Percentiles rank a stretch among this genome's conserved stretches.
These are phyloP conservation scores for Ailuropoda melanoleuca DNA, from an alignment of 2,113 vertebrate genomes.

Conservation along the genomic window DNA sequence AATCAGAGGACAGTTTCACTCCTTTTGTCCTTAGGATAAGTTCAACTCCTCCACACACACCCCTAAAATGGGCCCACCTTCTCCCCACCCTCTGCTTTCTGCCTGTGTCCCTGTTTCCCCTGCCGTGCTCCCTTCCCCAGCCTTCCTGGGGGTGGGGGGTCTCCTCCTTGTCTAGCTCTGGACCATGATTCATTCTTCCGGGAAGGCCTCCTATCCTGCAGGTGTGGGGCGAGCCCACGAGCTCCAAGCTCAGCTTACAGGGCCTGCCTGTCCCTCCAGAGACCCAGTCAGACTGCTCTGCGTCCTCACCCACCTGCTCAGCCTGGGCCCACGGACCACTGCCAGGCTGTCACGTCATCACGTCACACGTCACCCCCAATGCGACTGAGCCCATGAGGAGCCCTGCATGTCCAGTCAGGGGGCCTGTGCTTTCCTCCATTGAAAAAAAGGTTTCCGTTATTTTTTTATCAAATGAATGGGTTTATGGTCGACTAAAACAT, in stretches of 20 bases:
- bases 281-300: accelerated
- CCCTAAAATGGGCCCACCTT: neutral
- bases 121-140: neutral
- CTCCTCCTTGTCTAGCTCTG: neutral
- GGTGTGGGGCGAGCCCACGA: neutral
- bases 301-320: neutral
- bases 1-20: neutral
- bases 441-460: neutral
- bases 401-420: neutral
- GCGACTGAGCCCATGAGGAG: accelerated
- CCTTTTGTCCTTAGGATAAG: neutral
- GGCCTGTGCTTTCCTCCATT: neutral
- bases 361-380: neutral
- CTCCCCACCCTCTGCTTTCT: neutral
- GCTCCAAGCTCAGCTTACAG: accelerated
- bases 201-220: neutral
- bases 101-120: neutral
- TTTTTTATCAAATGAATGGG: neutral
- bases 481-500: neutral
- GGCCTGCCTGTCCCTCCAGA: neutral
- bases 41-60: no score
- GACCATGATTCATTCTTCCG: neutral
- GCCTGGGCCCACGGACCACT: neutral
- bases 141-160: neutral
- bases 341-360: no score